Evolutionary conservation across 2,888 invertebrate genomes (phyloP).

Genomic region (Anarsia innoxiella): DNA sequence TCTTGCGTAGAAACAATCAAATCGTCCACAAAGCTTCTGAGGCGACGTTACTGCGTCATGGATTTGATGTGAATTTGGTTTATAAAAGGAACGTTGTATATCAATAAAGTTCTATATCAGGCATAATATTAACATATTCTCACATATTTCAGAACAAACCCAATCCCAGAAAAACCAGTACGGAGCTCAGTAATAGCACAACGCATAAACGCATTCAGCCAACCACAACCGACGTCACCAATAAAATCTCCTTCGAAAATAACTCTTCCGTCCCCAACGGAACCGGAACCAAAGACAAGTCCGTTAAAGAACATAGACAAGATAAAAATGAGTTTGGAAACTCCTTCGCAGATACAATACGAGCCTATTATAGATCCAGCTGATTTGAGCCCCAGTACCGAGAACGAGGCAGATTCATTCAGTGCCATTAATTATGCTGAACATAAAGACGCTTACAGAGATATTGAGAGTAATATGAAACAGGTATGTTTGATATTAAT

Average conservation of each 20-base stretch:
- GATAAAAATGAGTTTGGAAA: conserved; percentile 65
- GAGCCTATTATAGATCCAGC: conserved; percentile 64
- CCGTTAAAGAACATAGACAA: conserved; percentile 69
- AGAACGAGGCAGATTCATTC: conserved; percentile 51
- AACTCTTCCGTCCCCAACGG: conserved; percentile 18
- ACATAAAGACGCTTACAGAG: conserved; percentile 38
- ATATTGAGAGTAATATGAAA: too few relatives aligned
- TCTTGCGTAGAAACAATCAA: too few relatives aligned
- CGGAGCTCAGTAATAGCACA: conserved; percentile 80
- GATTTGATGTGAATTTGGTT: too few relatives aligned
- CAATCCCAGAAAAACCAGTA: conserved; percentile 79
- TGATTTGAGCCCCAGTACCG: conserved; percentile 61
- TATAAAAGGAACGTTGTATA: too few relatives aligned
- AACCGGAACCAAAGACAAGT: conserved; percentile 50
- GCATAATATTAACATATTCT: too few relatives aligned
- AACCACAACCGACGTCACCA: conserved; percentile 31
- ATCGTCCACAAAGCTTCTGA: too few relatives aligned
- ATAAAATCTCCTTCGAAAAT: conserved; percentile 1
- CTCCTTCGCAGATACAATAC: conserved; percentile 67
- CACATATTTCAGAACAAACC: conserved; percentile 43
- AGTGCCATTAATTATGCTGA: conserved; percentile 53
- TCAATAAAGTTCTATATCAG: too few relatives aligned
- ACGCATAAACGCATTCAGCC: conserved; percentile 74
- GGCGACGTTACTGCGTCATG: too few relatives aligned
- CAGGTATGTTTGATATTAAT: too few relatives aligned